Base-by-base conservation (phyloP, 2,113 vertebrate genomes). In the Silurus meridionalis region DNA sequence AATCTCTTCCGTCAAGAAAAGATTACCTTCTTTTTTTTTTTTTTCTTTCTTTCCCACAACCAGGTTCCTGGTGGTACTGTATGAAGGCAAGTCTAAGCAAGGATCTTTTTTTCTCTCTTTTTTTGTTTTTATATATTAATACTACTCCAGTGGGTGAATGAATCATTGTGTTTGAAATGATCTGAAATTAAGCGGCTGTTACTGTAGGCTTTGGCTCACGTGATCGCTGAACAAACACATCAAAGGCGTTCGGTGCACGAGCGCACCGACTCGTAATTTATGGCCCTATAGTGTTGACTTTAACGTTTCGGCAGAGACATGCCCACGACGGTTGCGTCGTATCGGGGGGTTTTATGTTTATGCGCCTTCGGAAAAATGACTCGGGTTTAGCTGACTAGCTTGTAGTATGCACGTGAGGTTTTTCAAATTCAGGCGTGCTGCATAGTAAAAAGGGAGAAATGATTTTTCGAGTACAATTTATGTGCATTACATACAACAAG, bases 281-380 rank as follows among this genome's bases (percentile, higher is more conserved):
- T 83, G 64, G 28, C 15, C 28, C 25, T 58, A 57, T 83, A 13
- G 21, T 83, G 25, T 83, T 83, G 28, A 83, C 50, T 83, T 82
- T 21, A 82, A n/a, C 50, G 28, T 67, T 67, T 69, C 23, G 17
- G 52, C 57, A 72, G 28, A 25, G 57, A 37, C 64, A 83, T 55
- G 50, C 50, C 52, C 81, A 55, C 37, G 82, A 37, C 37, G 28
- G 64, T 83, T 46, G 28, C 15, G 21, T 14, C 6, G 8, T 61
- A 79, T 57, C 57, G 28, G 15, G 74, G n/a, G n/a, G 15, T 17
- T 58, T 60, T 46, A 46, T 37, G 37, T 37, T 37, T 37, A 21
- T 61, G 15, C 6, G 46, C 17, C 77, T 80, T 80, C 37, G 78
- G 46, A 80, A 60, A 15, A 11, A 61, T 3, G 28, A 21, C 57